A percentile compares a stretch with the other conserved stretches of the same genome.
phyloP scores from a whole-genome alignment of 2,113 vertebrate species.

The Ammodytes marinus region DNA sequence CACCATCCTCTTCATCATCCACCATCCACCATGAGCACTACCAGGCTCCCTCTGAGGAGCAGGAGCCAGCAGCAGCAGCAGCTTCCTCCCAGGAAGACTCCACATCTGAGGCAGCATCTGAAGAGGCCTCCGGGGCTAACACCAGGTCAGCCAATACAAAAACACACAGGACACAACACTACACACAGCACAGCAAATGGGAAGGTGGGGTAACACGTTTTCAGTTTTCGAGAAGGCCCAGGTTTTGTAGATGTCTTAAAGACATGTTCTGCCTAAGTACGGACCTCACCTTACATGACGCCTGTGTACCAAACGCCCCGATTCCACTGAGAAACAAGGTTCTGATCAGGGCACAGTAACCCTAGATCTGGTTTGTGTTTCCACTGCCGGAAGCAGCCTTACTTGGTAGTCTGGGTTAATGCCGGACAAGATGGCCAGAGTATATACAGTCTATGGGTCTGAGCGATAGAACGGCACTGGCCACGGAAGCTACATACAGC shows the following conservation, averaged over 20 bases:
- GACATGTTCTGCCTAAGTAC: background rate
- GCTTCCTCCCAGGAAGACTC: slow-evolving; percentile 42
- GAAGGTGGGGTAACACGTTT: background rate
- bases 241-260: background rate
- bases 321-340: too few relatives aligned
- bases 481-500: too few relatives aligned
- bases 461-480: too few relatives aligned
- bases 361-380: too few relatives aligned
- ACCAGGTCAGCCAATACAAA: slow-evolving; percentile 67
- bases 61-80: slow-evolving; percentile 39
- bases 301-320: too few relatives aligned
- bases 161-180: background rate
- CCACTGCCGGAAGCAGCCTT: too few relatives aligned
- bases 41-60: slow-evolving; percentile 60
- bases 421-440: too few relatives aligned
- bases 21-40: slow-evolving; percentile 69
- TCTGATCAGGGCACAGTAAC: too few relatives aligned
- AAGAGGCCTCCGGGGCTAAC: slow-evolving; percentile 65
- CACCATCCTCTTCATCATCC: slow-evolving; percentile 45
- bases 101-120: slow-evolving; percentile 31
- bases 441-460: too few relatives aligned
- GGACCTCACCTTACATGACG: background rate
- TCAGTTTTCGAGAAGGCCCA: background rate
- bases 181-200: too few relatives aligned
- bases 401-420: too few relatives aligned